Conservation (phyloP, 1,140 invertebrate species). For the Oedothorax gibbosus region DNA sequence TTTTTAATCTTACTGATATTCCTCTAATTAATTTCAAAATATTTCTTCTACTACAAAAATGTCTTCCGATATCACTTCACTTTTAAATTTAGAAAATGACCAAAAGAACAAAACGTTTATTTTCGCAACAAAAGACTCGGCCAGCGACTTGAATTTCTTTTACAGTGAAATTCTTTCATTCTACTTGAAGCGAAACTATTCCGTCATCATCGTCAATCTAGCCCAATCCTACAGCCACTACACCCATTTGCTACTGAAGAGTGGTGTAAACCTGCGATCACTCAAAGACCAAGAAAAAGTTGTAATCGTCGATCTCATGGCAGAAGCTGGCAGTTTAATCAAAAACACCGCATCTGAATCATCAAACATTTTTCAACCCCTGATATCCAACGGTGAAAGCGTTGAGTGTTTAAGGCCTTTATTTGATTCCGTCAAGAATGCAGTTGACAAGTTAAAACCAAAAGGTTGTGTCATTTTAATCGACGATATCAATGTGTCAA, state of each 20-base stretch:
- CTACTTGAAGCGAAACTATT: conserved; percentile 22
- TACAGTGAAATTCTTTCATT: conserved; percentile 26
- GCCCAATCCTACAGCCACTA: conserved; percentile 42
- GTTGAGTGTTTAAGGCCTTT: conserved; percentile 29
- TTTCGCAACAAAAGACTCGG: conserved; percentile 24
- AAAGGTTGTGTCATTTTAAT: conserved; percentile 20
- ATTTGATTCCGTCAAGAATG: conserved; percentile 12
- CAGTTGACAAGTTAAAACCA: neutral
- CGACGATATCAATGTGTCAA: conserved; percentile 38
- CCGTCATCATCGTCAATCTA: conserved; percentile 35
- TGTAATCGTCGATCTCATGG: neutral
- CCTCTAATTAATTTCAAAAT: too few species aligned
- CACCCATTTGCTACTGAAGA: conserved; percentile 24
- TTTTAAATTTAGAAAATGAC: neutral
- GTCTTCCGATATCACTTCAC: neutral
- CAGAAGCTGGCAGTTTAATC: conserved; percentile 23
- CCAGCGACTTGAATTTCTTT: conserved; percentile 34
- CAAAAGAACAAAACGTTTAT: conserved; percentile 20
- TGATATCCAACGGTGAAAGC: neutral
- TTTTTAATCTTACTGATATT: too few species aligned
- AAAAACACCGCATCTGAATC: neutral
- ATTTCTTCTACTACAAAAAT: neutral
- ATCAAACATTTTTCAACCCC: neutral
- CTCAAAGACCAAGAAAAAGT: conserved; percentile 11
- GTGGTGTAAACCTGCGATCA: conserved; percentile 22